phyloP scores from a whole-genome alignment of 2,113 vertebrate genomes.

The Nyctereutes procyonoides region DNA sequence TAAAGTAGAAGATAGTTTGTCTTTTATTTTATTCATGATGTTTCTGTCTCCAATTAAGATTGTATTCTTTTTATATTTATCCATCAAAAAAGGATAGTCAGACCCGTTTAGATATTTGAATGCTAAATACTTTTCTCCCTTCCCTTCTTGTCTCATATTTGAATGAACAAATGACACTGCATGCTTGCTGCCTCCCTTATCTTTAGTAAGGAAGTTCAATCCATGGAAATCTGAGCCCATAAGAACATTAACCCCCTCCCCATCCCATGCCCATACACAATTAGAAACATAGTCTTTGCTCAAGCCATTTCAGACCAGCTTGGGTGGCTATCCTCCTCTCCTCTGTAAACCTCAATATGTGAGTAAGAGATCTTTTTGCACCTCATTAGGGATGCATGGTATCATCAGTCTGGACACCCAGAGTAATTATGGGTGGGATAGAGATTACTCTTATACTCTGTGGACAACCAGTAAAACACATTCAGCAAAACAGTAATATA shows the following conservation, averaged over 20 bases:
- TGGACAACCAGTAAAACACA: neutral
- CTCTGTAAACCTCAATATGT: neutral
- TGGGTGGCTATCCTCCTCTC: rapidly evolving
- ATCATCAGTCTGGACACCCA: neutral
- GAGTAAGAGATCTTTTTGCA: neutral
- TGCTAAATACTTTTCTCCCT: neutral
- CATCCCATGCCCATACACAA: neutral
- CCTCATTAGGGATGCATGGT: neutral
- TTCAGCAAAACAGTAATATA: neutral
- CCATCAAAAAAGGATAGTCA: neutral
- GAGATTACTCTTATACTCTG: neutral
- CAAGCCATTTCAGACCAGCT: neutral
- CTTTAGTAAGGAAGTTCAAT: neutral
- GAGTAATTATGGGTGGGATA: neutral
- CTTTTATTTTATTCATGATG: neutral
- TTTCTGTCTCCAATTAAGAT: neutral
- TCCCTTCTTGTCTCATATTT: neutral
- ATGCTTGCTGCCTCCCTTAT: neutral
- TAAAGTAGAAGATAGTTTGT: neutral
- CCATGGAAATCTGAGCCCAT: neutral
- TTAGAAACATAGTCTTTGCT: neutral
- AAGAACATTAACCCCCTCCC: neutral
- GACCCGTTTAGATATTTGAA: neutral
- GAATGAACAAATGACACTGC: neutral
- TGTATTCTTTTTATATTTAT: neutral